A percentile compares a stretch with the other conserved stretches of the same genome.
These are phyloP conservation scores for Chydorus sphaericus DNA, from an alignment of 2,888 invertebrate species.

Conservation along the genomic window DNA sequence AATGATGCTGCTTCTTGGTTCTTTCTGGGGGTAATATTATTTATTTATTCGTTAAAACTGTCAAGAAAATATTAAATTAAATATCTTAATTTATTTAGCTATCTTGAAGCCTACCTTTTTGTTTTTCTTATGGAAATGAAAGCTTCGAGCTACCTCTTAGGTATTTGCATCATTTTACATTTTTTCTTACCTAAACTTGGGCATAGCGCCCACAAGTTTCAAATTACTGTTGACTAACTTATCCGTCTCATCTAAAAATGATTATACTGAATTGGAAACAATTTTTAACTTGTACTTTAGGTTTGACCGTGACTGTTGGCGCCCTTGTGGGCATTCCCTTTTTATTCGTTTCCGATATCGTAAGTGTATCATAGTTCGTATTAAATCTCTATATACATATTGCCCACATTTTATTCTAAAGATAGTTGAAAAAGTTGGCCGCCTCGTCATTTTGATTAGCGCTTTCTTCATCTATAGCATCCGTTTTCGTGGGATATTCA, in stretches of 20 bases:
- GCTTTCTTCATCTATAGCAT: conserved; percentile 74
- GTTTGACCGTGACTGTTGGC: conserved; percentile 70
- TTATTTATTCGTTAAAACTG: not conserved
- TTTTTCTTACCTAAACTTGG: no score
- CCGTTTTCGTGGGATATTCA: conserved; percentile 38
- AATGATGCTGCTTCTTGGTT: conserved; percentile 65
- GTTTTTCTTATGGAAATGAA: not conserved
- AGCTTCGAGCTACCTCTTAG: not conserved
- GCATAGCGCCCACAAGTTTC: no score
- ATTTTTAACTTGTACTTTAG: conserved; percentile 31
- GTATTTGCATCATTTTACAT: not conserved
- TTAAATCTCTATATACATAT: no score
- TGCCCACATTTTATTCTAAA: no score
- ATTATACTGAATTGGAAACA: no score
- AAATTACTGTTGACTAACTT: no score
- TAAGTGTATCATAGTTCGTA: no score
- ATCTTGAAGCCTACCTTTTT: not conserved
- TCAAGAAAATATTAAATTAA: not conserved
- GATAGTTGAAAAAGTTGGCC: conserved; percentile 66
- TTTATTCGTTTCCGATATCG: conserved; percentile 64
- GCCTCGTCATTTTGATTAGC: conserved; percentile 66
- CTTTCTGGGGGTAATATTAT: conserved; percentile 50
- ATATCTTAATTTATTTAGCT: not conserved
- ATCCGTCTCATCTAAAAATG: no score
- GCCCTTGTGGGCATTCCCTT: conserved; percentile 71